Base-by-base conservation (phyloP, 2,797 vertebrate genomes). In the Argentina silus region DNA sequence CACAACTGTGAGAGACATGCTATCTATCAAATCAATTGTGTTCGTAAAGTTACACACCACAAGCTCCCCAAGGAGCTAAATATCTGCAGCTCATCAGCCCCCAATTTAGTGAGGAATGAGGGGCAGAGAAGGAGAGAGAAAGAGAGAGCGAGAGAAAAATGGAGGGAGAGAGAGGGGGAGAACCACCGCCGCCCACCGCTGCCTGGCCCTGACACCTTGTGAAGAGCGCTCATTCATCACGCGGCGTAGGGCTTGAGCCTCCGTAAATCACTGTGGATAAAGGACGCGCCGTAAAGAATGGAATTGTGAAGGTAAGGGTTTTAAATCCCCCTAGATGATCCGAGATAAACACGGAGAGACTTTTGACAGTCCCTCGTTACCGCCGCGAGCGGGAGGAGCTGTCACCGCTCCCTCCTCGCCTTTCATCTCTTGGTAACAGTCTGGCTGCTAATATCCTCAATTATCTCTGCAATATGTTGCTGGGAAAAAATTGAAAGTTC, bases 371-470 rank as follows among this genome's bases (percentile, higher is more conserved):
- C 90, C 90, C 91, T 90, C 87, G 89, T 90, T 91, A 91, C 88
- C 82, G 80, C 84, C 81, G 83, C 83, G 59, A 85, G 85, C 86
- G 73, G 82, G 83, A 83, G 80, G 87, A 90, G 90, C 92, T 92
- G 91, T 93, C 93, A 90, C 82, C 60, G 78, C 86, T 84, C 81
- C 85, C 87, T 83, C 84, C 81, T 80, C 67, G 80, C 85, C 87
- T 92, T 89, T 92, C 91, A 89, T 92, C 91, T 91, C 87, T n/a
- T 62, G 83, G 85, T 88, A 92, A 91, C 89, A 89, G 90, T 89
- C 88, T 89, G 90, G 80, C 88, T 89, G 90, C 89, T 93, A 93
- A 93, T 93, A 90, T 93, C 89, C 91, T 90, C 91, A 93, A 93
- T 94, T 93, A 93, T 92, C 91, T 90, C 89, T 55, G 84, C 89